These are phyloP conservation scores for Pluvialis apricaria DNA, from an alignment of 2,113 vertebrate species.

Conservation along the genomic window DNA sequence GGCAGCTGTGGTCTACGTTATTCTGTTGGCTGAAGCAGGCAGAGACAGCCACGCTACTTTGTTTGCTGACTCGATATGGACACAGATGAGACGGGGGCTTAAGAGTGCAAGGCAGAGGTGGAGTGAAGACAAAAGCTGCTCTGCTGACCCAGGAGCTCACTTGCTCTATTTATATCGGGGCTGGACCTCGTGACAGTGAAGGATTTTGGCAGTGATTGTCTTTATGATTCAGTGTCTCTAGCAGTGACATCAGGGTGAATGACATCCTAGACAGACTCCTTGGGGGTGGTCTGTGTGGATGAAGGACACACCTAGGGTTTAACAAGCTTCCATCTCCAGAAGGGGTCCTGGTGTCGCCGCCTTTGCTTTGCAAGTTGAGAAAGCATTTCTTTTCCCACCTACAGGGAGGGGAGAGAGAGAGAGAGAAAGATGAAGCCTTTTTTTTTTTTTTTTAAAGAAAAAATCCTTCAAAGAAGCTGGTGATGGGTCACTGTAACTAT, in stretches of 20 bases:
- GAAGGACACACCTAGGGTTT: constrained; percentile 77
- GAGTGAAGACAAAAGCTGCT: constrained; percentile 47
- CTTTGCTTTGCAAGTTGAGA: constrained; percentile 97
- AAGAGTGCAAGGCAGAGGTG: constrained; percentile 54
- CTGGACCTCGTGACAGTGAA: constrained; percentile 61
- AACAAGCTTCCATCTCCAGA: constrained; percentile 99
- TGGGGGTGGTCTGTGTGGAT: constrained; percentile 65
- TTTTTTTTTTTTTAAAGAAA: not conserved
- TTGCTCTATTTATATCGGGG: constrained; percentile 53
- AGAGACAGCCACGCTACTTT: constrained; percentile 41
- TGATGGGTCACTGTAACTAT: not conserved
- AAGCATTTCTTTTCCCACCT: constrained; percentile 94
- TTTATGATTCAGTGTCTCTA: constrained; percentile 77
- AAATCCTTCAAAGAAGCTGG: not conserved
- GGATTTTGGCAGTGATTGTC: constrained; percentile 81
- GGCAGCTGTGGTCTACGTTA: constrained; percentile 12
- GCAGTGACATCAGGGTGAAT: constrained; percentile 75
- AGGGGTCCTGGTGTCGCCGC: constrained; percentile 91
- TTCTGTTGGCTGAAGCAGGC: constrained; percentile 15
- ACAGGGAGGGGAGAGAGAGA: not conserved
- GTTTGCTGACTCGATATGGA: constrained; percentile 38
- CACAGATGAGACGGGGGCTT: constrained; percentile 27
- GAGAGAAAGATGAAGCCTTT: not conserved
- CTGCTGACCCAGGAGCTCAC: constrained; percentile 44
- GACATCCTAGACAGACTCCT: constrained; percentile 70